Evolutionary conservation across 2,888 invertebrate genomes (phyloP).

Genomic region (Candidula unifasciata): DNA sequence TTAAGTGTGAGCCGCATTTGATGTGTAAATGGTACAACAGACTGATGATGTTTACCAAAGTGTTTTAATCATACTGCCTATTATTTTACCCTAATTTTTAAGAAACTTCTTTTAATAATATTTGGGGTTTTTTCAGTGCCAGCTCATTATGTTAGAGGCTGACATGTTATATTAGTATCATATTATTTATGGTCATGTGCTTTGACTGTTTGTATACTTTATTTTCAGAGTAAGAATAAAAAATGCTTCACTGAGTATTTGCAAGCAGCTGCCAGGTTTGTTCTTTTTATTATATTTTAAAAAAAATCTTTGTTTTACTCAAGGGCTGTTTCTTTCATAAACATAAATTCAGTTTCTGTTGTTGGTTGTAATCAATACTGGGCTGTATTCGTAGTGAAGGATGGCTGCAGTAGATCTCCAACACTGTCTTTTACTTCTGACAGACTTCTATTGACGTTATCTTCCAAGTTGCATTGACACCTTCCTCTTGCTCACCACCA

Average conservation of each 20-base stretch:
- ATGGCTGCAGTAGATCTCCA: too few relatives aligned
- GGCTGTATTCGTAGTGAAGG: too few relatives aligned
- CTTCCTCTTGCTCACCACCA: neutral
- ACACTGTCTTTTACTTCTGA: too few relatives aligned
- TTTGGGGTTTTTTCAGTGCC: neutral
- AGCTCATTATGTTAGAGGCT: neutral
- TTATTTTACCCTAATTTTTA: too few relatives aligned
- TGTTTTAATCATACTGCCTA: too few relatives aligned
- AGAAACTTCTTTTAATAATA: too few relatives aligned
- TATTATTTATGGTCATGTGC: neutral
- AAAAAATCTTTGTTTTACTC: neutral
- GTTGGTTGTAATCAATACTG: neutral
- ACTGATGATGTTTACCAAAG: too few relatives aligned
- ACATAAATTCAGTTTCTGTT: neutral
- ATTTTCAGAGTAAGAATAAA: constrained; percentile 6
- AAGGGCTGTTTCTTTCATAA: neutral
- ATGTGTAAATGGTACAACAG: too few relatives aligned
- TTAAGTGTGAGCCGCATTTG: too few relatives aligned
- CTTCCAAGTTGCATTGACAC: neutral
- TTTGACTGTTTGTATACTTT: neutral
- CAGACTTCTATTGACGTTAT: neutral
- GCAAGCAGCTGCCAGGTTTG: constrained; percentile 23
- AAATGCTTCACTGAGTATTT: neutral
- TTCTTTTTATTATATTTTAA: neutral
- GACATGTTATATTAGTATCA: neutral